Percentiles rank a stretch among this genome's conserved stretches.
phyloP scores from a whole-genome alignment of 2,888 invertebrate species.

The Sphecodes monilicornis region DNA sequence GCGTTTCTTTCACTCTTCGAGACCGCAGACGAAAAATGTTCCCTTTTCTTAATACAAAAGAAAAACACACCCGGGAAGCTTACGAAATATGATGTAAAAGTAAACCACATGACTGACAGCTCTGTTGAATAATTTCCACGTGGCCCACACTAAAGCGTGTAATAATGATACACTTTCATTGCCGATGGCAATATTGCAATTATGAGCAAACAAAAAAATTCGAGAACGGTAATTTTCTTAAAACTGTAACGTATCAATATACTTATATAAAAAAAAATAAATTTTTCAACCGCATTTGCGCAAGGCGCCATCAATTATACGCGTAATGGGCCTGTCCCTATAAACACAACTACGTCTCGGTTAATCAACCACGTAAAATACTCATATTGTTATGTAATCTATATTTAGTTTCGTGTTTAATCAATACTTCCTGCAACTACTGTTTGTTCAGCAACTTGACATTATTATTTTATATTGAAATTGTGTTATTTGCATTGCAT shows the following conservation, averaged over 20 bases:
- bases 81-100: slow-evolving; percentile 13
- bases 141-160: slow-evolving; percentile 1
- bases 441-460: too few species aligned
- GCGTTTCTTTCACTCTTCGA: neutral
- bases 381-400: too few species aligned
- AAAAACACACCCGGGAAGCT: neutral
- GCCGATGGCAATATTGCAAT: slow-evolving; percentile 23
- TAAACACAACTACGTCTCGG: neutral
- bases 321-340: neutral
- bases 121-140: slow-evolving; percentile 19
- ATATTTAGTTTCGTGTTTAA: neutral
- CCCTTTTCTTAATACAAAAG: neutral
- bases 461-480: too few species aligned
- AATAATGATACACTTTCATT: slow-evolving; percentile 28
- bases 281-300: neutral
- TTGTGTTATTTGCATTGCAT: too few species aligned
- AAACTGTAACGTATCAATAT: neutral
- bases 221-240: slow-evolving; percentile 1
- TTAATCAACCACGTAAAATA: neutral
- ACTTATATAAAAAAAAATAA: neutral
- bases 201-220: neutral
- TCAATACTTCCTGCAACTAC: too few species aligned
- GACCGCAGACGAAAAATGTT: neutral
- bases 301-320: neutral
- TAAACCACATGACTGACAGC: slow-evolving; percentile 16